Evolutionary conservation across 2,888 invertebrate genomes (phyloP), one percentile per base, ranked within the genome.

Genomic region (Nematopogon swammerdamellus): DNA sequence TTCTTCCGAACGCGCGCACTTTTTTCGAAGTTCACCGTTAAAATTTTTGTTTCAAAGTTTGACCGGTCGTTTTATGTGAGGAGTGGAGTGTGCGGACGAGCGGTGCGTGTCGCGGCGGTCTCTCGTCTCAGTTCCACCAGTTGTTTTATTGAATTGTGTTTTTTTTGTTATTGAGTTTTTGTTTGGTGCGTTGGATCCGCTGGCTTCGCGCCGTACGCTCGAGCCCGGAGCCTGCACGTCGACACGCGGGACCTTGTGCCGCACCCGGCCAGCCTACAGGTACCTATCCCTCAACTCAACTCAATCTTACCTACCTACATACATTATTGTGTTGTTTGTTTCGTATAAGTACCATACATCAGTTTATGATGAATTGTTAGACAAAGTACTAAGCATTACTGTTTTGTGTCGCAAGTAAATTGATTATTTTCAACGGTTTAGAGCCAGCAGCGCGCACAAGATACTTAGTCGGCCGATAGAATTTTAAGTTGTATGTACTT

Each of bases 141-240:
- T 74, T 77, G 66, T 65, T 70, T 61, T 70, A 72, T 73, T 70
- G 68, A 52, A 63, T 68, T 72, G 72, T 72, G 76, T 75, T 76
- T 72, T 60, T 73, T 73, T 77, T 72, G 72, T 79, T 79, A 75
- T 79, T 77, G 62, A 75, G 73, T 76, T 77, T 75, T 76, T 75
- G 75, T 76, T 76, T 76, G 72, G 79, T 79, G 79, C 74, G 76
- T 72, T 75, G 76, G 36, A 36, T 36, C 36, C 70, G 74, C 68
- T 74, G 73, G 71, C 68, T 63, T 68, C 68, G 68, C 74, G 68
- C 72, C 73, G 61, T 65, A 70, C 68, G 68, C 67, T 71, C 68
- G 65, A 70, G 71, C 71, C 67, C 60, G 67, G 64, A 66, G 70
- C 68, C 73, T 74, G 76, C 72, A 69, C 73, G 68, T 70, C 36